A percentile compares a stretch with the other conserved stretches of the same genome.
These are phyloP conservation scores for Atta cephalotes DNA, from an alignment of 1,140 invertebrate species.

Conservation along the genomic window DNA sequence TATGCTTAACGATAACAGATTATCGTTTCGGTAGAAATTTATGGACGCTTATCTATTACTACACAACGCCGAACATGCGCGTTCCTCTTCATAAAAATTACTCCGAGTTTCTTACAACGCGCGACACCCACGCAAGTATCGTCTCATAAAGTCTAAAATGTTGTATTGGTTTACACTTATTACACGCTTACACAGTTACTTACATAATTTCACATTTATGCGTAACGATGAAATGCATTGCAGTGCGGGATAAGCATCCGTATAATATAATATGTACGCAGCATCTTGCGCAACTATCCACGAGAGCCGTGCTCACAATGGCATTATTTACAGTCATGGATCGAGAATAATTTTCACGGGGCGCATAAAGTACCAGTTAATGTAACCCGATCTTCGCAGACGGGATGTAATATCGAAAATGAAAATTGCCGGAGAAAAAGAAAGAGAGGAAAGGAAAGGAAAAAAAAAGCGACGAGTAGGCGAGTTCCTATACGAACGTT, in stretches of 20 bases:
- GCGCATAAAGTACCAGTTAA: slow-evolving; percentile 53
- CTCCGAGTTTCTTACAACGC: neutral
- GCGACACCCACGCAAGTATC: slow-evolving; percentile 63
- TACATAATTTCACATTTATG: slow-evolving; percentile 67
- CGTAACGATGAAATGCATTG: slow-evolving; percentile 46
- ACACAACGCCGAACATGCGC: slow-evolving; percentile 35
- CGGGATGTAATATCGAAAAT: neutral
- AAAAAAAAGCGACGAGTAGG: neutral
- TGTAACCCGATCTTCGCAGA: slow-evolving; percentile 33
- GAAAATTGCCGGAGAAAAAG: neutral
- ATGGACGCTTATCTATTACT: slow-evolving; percentile 63
- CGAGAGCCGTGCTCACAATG: slow-evolving; percentile 24
- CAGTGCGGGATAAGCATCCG: slow-evolving; percentile 36
- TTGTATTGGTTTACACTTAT: slow-evolving; percentile 65
- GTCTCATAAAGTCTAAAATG: slow-evolving; percentile 71
- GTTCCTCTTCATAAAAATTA: slow-evolving; percentile 63
- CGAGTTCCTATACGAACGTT: slow-evolving; percentile 1
- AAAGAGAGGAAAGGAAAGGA: neutral
- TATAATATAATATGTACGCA: neutral
- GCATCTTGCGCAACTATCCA: slow-evolving; percentile 39
- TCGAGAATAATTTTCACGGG: slow-evolving; percentile 48
- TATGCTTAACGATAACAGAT: slow-evolving; percentile 66
- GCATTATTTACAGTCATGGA: slow-evolving; percentile 42
- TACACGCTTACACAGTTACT: slow-evolving; percentile 63
- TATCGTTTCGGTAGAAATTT: slow-evolving; percentile 51